phyloP scores from a whole-genome alignment of 2,113 vertebrate species.

The Lepisosteus osseus region DNA sequence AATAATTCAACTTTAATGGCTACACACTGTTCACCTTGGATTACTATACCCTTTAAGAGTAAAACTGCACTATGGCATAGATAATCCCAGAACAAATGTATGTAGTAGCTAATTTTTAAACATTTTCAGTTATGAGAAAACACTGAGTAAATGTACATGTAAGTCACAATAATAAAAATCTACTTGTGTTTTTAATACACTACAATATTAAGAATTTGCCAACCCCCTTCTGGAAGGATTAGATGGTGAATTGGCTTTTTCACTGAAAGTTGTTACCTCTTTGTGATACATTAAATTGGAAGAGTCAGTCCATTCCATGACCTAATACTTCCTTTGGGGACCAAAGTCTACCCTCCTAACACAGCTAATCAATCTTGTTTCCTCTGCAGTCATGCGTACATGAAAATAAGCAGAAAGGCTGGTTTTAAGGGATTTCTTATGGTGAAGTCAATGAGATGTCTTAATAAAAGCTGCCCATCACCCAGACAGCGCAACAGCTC shows the following conservation, averaged over 20 bases:
- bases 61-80: background rate
- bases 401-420: background rate
- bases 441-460: background rate
- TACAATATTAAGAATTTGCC: too few species aligned
- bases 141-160: background rate
- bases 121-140: background rate
- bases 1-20: too few species aligned
- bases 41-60: too few species aligned
- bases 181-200: too few species aligned
- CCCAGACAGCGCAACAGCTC: background rate
- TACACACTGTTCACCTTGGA: too few species aligned
- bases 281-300: background rate
- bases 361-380: background rate
- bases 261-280: background rate
- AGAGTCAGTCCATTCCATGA: background rate
- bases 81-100: background rate
- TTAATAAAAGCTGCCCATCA: slow-evolving; percentile 1
- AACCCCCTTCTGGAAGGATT: too few species aligned
- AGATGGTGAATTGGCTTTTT: background rate
- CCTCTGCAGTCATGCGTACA: background rate
- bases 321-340: background rate
- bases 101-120: background rate
- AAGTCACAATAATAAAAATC: background rate
- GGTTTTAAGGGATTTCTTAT: background rate
- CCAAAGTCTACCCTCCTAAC: background rate